These are phyloP conservation scores for Brachystomella parvula DNA, from an alignment of 1,140 invertebrate species.

Conservation along the genomic window DNA sequence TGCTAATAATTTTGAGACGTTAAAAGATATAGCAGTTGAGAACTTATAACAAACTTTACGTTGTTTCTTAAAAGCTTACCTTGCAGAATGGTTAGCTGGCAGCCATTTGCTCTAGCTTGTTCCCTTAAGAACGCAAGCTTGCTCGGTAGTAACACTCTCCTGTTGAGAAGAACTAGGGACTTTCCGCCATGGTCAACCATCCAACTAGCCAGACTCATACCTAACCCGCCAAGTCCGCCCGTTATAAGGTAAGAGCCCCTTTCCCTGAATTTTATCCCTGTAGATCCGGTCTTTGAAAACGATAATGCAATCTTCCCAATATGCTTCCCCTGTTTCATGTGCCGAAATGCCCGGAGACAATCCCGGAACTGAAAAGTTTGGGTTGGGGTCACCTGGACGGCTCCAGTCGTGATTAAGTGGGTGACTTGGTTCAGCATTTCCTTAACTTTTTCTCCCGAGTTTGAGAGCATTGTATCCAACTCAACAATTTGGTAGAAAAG, in stretches of 20 bases:
- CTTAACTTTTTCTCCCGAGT: not conserved
- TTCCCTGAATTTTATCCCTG: not conserved
- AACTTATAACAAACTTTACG: too few species aligned
- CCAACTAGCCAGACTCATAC: not conserved
- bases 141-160: too few species aligned
- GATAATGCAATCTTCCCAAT: not conserved
- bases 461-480: not conserved
- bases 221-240: not conserved
- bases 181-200: not conserved
- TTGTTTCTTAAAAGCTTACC: too few species aligned
- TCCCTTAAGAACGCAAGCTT: too few species aligned
- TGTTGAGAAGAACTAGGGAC: too few species aligned
- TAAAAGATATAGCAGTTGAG: too few species aligned
- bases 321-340: not conserved
- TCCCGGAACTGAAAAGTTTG: not conserved
- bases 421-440: not conserved
- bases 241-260: not conserved
- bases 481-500: constrained; percentile 13
- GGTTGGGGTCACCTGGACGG: not conserved
- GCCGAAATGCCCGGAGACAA: not conserved
- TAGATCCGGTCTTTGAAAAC: not conserved
- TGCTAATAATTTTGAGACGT: too few species aligned
- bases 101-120: too few species aligned
- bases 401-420: not conserved
- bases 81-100: too few species aligned